phyloP scores from a whole-genome alignment of 2,113 vertebrate genomes.

The Dicerorhinus sumatrensis region DNA sequence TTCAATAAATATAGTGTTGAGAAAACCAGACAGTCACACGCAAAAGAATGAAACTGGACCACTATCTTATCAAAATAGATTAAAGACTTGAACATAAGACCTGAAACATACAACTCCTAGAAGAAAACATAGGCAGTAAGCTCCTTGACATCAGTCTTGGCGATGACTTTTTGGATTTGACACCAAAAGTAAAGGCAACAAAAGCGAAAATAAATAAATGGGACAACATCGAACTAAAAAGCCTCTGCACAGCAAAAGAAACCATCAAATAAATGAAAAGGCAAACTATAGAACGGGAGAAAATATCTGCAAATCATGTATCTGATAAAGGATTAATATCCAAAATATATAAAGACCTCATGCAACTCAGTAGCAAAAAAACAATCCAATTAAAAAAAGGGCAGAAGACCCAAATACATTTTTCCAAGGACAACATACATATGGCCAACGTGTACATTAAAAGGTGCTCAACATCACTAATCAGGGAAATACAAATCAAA shows the following conservation, averaged over 20 bases:
- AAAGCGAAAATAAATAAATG: neutral
- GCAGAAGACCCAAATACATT: neutral
- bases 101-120: neutral
- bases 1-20: neutral
- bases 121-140: neutral
- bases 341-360: neutral
- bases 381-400: neutral
- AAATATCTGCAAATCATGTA: neutral
- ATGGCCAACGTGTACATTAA: neutral
- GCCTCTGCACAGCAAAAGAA: neutral
- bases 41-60: neutral
- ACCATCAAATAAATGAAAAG: neutral
- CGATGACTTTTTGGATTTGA: neutral
- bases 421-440: neutral
- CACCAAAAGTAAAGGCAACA: neutral
- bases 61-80: neutral
- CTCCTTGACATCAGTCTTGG: neutral
- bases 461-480: neutral
- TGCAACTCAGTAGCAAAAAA: neutral
- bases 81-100: neutral
- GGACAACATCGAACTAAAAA: neutral
- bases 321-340: neutral
- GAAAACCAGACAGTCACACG: neutral
- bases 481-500: neutral
- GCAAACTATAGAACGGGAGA: neutral